Conservation (phyloP, 2,113 vertebrate species). For the Carlito syrichta region DNA sequence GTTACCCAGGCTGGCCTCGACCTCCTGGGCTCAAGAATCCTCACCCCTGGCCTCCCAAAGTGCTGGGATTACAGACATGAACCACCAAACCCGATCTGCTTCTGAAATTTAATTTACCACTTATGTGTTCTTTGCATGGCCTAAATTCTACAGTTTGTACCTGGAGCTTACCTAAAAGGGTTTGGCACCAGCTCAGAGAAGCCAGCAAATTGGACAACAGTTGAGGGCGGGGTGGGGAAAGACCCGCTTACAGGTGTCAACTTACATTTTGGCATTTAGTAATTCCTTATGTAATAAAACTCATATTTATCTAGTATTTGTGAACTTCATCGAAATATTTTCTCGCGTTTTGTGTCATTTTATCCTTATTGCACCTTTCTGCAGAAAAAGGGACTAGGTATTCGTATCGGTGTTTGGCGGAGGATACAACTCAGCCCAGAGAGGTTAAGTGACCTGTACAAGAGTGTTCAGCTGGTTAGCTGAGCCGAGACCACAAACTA, state of each 20-base stretch:
- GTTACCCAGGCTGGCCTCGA: too few relatives aligned
- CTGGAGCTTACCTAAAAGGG: background rate
- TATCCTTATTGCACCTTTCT: background rate
- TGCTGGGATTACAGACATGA: too few relatives aligned
- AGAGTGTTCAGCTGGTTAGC: background rate
- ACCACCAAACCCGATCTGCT: too few relatives aligned
- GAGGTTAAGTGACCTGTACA: background rate
- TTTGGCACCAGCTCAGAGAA: background rate
- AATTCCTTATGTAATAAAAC: slow-evolving; percentile 13
- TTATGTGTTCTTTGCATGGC: background rate
- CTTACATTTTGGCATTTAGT: background rate
- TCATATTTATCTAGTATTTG: slow-evolving; percentile 26
- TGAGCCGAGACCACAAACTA: slow-evolving; percentile 11
- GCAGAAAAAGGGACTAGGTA: background rate
- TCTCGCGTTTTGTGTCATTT: slow-evolving; percentile 8
- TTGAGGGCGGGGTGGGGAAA: background rate
- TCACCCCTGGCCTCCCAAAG: too few relatives aligned
- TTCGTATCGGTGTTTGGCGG: background rate
- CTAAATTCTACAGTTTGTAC: background rate
- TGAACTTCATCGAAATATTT: background rate
- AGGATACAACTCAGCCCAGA: background rate
- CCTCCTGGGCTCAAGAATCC: too few relatives aligned
- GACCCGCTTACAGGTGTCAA: background rate
- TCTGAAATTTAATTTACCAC: background rate
- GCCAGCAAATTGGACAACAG: background rate